Evolutionary conservation across 2,797 vertebrate genomes (phyloP).

Genomic region (Steatocranus sp.): DNA sequence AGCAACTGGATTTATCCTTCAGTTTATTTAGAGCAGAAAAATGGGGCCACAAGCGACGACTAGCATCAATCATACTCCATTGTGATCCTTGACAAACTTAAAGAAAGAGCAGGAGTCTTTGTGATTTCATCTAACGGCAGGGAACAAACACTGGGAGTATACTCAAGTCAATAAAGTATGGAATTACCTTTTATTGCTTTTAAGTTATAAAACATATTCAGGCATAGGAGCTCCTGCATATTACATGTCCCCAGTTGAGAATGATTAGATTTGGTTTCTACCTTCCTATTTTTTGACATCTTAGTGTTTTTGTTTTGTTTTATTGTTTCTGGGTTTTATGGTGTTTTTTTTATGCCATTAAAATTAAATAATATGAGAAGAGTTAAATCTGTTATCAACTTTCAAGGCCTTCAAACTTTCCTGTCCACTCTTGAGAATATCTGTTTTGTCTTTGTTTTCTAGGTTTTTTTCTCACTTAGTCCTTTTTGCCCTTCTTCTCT

Average conservation of each 20-base stretch:
- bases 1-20: slow-evolving; percentile 67
- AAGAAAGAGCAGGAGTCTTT: slow-evolving; percentile 1
- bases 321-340: background rate
- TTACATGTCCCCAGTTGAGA: background rate
- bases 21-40: slow-evolving; percentile 73
- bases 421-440: background rate
- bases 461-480: background rate
- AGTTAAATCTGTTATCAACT: background rate
- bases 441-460: background rate
- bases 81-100: slow-evolving; percentile 48
- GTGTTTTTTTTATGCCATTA: background rate
- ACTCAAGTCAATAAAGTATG: background rate
- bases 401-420: background rate
- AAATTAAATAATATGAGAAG: background rate
- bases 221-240: background rate
- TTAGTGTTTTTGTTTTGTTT: background rate
- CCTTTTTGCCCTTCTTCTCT: background rate
- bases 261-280: background rate
- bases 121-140: slow-evolving; percentile 8
- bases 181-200: background rate
- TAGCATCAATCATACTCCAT: slow-evolving; percentile 59
- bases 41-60: slow-evolving; percentile 37
- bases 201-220: background rate
- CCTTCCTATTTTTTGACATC: background rate
- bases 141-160: background rate